Conservation (phyloP, 2,888 invertebrate species). For the Ceramica pisi region DNA sequence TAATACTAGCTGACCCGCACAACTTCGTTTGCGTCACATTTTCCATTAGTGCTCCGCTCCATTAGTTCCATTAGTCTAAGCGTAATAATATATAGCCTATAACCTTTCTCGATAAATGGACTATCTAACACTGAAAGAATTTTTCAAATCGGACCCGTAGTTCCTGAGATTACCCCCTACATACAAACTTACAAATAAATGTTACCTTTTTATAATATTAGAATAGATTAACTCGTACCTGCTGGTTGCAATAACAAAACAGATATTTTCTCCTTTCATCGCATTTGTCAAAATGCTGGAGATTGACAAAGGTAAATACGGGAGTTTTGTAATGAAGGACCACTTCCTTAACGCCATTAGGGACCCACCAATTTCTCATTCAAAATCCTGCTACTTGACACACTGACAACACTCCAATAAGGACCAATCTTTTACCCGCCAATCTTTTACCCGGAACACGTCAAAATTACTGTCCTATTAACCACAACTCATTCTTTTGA, state of each 20-base stretch:
- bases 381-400: conserved; percentile 36
- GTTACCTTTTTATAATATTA: no score
- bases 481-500: conserved; percentile 34
- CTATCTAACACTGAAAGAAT: no score
- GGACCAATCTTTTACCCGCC: conserved; percentile 35
- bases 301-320: not conserved
- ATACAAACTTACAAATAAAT: no score
- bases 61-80: no score
- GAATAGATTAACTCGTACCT: no score
- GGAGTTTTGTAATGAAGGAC: conserved; percentile 2
- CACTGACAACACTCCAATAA: conserved; percentile 27
- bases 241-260: not conserved
- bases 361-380: conserved; percentile 21
- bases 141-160: no score
- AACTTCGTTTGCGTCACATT: no score
- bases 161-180: no score
- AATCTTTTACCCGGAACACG: conserved; percentile 38
- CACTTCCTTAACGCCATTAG: conserved; percentile 5
- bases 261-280: not conserved
- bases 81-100: no score
- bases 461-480: conserved; percentile 52
- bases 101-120: no score
- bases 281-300: not conserved
- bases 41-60: no score
- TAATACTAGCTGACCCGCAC: no score